phyloP scores from a whole-genome alignment of 1,140 invertebrate species.

The Palaemon carinicauda region DNA sequence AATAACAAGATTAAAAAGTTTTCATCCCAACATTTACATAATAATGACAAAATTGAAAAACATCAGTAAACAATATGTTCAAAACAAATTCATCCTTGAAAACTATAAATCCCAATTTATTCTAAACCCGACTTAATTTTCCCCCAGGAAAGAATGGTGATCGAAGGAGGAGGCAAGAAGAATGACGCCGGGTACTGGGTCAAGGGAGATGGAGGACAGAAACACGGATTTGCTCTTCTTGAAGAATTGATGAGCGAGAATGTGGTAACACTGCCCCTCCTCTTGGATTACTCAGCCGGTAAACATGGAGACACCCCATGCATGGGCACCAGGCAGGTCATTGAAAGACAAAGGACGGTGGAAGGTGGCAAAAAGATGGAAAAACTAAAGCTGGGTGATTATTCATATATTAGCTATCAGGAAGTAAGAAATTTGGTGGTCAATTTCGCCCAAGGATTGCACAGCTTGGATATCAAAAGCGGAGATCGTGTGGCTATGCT shows the following conservation, averaged over 20 bases:
- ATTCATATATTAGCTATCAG: conserved; percentile 65
- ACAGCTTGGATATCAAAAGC: conserved; percentile 62
- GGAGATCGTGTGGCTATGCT: conserved; percentile 65
- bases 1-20: no score
- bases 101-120: no score
- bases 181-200: conserved; percentile 35
- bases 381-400: conserved; percentile 61
- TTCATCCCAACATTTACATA: no score
- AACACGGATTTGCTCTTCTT: conserved; percentile 36
- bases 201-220: conserved; percentile 49
- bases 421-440: conserved; percentile 63
- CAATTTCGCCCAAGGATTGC: conserved; percentile 62
- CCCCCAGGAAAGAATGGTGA: conserved; percentile 28
- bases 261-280: conserved; percentile 43
- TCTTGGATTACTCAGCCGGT: conserved; percentile 49
- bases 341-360: conserved; percentile 11
- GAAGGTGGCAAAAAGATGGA: conserved; percentile 53
- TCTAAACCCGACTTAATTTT: background rate
- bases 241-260: conserved; percentile 20
- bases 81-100: no score
- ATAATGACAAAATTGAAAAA: no score
- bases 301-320: conserved; percentile 49
- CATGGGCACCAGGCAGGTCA: conserved; percentile 57
- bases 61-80: no score
- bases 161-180: conserved; percentile 25